These are phyloP conservation scores for Panthera uncia DNA, from an alignment of 2,113 vertebrate species.

Conservation along the genomic window DNA sequence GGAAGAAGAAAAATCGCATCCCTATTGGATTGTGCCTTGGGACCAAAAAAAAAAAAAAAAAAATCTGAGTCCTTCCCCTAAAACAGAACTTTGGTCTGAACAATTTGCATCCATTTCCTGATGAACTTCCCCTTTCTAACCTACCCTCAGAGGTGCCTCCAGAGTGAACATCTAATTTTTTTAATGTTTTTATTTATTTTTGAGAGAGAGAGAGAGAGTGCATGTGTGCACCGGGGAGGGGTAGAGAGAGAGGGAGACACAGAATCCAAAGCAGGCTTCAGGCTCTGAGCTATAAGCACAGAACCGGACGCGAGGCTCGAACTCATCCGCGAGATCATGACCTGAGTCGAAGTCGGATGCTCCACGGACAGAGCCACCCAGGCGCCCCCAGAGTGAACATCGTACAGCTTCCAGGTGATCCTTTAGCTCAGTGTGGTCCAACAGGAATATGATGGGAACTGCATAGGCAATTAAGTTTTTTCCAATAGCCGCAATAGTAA, in stretches of 20 bases:
- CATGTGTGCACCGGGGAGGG: no score
- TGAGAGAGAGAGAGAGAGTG: no score
- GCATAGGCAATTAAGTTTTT: not conserved
- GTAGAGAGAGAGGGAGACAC: no score
- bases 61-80: not conserved
- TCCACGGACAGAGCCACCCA: no score
- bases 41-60: not conserved
- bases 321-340: no score
- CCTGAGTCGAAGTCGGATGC: no score
- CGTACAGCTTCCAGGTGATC: not conserved
- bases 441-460: not conserved
- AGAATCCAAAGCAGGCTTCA: no score
- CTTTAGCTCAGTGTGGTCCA: not conserved
- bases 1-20: not conserved
- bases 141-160: not conserved
- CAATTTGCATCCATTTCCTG: not conserved
- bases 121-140: not conserved
- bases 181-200: no score
- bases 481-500: not conserved
- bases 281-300: no score
- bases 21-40: not conserved
- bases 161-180: no score
- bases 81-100: not conserved
- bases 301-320: no score
- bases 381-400: fast-evolving